phyloP scores from a whole-genome alignment of 2,888 invertebrate genomes.

The Pheosia gnoma region DNA sequence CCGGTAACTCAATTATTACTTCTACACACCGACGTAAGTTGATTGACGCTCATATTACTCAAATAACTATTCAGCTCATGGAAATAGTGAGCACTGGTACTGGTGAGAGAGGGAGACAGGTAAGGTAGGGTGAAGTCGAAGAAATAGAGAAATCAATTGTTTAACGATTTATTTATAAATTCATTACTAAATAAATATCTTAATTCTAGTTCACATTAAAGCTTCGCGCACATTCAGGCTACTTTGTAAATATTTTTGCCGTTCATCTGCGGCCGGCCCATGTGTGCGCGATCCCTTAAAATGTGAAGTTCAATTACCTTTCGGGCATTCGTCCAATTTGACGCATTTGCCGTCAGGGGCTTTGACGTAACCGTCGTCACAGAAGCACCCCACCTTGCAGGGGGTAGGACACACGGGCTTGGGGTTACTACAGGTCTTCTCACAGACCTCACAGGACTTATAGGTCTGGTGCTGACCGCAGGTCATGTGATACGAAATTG shows the following conservation, averaged over 20 bases:
- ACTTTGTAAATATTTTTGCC: no score
- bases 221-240: no score
- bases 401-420: conserved; percentile 44
- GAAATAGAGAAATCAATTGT: conserved; percentile 12
- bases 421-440: conserved; percentile 56
- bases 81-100: no score
- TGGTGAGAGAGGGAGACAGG: not conserved
- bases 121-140: conserved; percentile 8
- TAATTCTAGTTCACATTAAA: conserved; percentile 18
- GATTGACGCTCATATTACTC: no score
- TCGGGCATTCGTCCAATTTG: conserved; percentile 53
- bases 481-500: conserved; percentile 41
- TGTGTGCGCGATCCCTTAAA: no score
- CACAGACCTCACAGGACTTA: conserved; percentile 53
- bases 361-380: conserved; percentile 54
- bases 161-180: conserved; percentile 26
- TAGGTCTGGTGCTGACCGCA: conserved; percentile 57
- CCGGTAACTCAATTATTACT: no score
- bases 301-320: conserved; percentile 39
- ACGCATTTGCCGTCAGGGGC: conserved; percentile 57
- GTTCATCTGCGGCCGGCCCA: no score
- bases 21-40: no score
- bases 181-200: conserved; percentile 26
- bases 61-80: no score
- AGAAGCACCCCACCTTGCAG: conserved; percentile 63